Percentiles rank a stretch among this genome's conserved stretches.
phyloP scores from a whole-genome alignment of 35 echinoderm and acorn worm genomes.

The Apostichopus japonicus region DNA sequence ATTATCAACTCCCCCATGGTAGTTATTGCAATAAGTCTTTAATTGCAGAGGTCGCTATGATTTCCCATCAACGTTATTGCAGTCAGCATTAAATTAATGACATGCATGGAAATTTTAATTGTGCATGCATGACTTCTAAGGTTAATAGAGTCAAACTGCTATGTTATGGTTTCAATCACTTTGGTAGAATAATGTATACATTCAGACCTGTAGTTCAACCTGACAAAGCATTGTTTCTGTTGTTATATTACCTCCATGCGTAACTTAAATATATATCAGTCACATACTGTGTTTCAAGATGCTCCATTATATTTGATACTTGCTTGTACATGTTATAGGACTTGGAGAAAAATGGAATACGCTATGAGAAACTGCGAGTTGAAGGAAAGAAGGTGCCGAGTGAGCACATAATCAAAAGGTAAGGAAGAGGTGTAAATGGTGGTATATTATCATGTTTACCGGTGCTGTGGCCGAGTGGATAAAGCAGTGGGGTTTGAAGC shows the following conservation, averaged over 20 bases:
- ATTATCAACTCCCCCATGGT: background rate
- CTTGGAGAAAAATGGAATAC: slow-evolving; percentile 34
- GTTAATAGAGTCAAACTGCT: no score
- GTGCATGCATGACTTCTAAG: no score
- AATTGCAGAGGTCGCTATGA: background rate
- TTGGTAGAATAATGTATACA: no score
- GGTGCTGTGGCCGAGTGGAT: no score
- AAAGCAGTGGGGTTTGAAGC: no score
- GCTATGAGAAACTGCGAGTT: slow-evolving; percentile 68
- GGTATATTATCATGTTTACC: no score
- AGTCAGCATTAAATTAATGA: no score
- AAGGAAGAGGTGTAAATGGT: background rate
- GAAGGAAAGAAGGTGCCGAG: slow-evolving; percentile 61
- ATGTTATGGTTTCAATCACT: no score
- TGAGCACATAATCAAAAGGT: slow-evolving; percentile 55
- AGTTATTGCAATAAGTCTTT: background rate
- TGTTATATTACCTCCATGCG: background rate
- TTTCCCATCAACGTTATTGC: no score
- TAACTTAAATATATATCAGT: background rate
- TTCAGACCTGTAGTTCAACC: background rate
- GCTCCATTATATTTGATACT: slow-evolving; percentile 1
- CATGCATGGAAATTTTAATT: no score
- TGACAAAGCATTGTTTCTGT: background rate
- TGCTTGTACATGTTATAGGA: slow-evolving; percentile 25
- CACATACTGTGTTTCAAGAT: background rate